Percentiles rank a stretch among this genome's conserved stretches.
phyloP scores from a whole-genome alignment of 2,113 vertebrate genomes.

The Uropsilus gracilis region DNA sequence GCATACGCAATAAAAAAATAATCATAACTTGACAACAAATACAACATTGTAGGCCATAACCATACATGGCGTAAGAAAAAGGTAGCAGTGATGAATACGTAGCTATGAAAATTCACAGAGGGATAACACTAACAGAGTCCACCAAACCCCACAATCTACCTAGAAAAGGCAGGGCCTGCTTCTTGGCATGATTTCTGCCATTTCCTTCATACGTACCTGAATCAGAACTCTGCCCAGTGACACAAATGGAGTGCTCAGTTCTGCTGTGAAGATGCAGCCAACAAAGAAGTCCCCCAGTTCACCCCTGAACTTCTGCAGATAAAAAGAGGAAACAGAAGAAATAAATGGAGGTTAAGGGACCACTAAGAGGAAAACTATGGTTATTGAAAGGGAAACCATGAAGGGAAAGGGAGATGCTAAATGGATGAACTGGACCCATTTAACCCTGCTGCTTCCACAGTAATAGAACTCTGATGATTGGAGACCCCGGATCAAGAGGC shows the following conservation, averaged over 20 bases:
- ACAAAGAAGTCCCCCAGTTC: constrained; percentile 97
- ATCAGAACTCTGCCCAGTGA: constrained; percentile 97
- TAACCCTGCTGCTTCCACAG: background rate
- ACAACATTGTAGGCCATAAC: constrained; percentile 61
- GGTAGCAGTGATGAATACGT: constrained; percentile 17
- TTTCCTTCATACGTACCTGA: constrained; percentile 87
- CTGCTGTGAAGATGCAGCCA: constrained; percentile 96
- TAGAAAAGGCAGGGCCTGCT: background rate
- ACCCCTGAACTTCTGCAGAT: constrained; percentile 91
- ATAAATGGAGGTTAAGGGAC: background rate
- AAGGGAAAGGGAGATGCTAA: background rate
- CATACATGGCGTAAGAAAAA: constrained; percentile 44
- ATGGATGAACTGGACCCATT: background rate
- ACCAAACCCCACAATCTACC: background rate
- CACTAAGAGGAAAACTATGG: background rate
- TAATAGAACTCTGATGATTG: background rate
- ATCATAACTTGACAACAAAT: constrained; percentile 62
- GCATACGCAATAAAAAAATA: constrained; percentile 64
- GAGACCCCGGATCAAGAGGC: background rate
- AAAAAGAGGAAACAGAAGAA: background rate
- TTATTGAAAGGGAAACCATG: background rate
- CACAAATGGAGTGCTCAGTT: constrained; percentile 99
- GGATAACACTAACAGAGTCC: background rate
- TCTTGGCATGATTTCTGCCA: background rate
- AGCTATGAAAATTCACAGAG: background rate